Conservation (phyloP, 2,888 invertebrate genomes). For the Auanema freiburgensis region DNA sequence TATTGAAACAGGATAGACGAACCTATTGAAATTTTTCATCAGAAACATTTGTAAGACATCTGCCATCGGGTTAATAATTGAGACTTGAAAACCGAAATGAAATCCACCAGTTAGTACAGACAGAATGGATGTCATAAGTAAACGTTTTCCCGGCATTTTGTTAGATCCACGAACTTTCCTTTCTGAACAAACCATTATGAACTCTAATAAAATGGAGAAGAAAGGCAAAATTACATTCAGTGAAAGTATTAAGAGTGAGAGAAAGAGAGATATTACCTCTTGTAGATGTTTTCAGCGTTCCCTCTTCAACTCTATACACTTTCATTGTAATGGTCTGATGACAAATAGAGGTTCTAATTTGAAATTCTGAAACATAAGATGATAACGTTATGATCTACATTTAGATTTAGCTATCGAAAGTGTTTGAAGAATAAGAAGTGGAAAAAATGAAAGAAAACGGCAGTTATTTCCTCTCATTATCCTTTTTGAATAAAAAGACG, state of each 20-base stretch:
- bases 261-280: constrained; percentile 9
- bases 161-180: too few species aligned
- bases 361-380: too few species aligned
- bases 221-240: constrained; percentile 1
- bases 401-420: too few species aligned
- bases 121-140: constrained; percentile 34
- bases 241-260: background rate
- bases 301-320: background rate
- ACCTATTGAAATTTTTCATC: constrained; percentile 29
- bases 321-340: too few species aligned
- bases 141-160: background rate
- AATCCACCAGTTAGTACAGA: constrained; percentile 49
- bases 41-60: constrained; percentile 49
- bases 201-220: constrained; percentile 6
- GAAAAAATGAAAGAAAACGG: too few species aligned
- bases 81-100: constrained; percentile 58
- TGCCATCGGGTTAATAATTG: constrained; percentile 54
- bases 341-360: too few species aligned
- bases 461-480: too few species aligned
- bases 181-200: constrained; percentile 3
- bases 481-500: too few species aligned
- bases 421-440: too few species aligned
- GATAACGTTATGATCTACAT: too few species aligned
- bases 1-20: constrained; percentile 2
- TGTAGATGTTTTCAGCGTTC: background rate